Evolutionary conservation across 1,140 invertebrate species (phyloP).

Genomic region (Goniozus legneri): DNA sequence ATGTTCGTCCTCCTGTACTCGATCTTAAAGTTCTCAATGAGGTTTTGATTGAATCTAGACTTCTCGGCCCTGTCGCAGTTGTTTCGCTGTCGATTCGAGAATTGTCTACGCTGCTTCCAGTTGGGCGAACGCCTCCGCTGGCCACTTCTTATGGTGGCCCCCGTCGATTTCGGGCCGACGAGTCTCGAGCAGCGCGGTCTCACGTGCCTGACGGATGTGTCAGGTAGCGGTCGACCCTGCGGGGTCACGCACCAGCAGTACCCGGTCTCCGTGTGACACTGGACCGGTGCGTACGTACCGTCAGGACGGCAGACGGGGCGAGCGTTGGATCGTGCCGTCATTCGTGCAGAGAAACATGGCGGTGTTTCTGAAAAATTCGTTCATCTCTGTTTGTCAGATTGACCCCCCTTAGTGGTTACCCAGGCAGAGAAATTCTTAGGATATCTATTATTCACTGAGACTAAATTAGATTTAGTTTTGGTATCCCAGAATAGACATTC

Average conservation of each 20-base stretch:
- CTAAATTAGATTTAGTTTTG: no score
- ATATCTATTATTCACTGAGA: no score
- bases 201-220: slow-evolving; percentile 66
- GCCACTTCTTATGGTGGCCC: slow-evolving; percentile 30
- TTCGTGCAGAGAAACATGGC: slow-evolving; percentile 54
- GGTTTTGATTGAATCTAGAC: slow-evolving; percentile 73
- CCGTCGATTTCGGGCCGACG: slow-evolving; percentile 15
- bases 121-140: slow-evolving; percentile 39
- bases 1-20: slow-evolving; percentile 64
- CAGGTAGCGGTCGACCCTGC: slow-evolving; percentile 72
- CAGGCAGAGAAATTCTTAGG: no score
- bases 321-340: slow-evolving; percentile 31
- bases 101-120: slow-evolving; percentile 38
- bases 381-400: no score
- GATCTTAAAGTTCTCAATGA: slow-evolving; percentile 77
- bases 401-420: no score
- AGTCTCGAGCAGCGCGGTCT: slow-evolving; percentile 66
- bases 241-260: slow-evolving; percentile 83
- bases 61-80: slow-evolving; percentile 71
- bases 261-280: slow-evolving; percentile 75
- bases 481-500: no score
- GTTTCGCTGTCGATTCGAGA: slow-evolving; percentile 25
- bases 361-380: slow-evolving; percentile 40
- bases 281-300: slow-evolving; percentile 77
- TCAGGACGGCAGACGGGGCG: slow-evolving; percentile 72